Evolutionary conservation across 2,797 vertebrate genomes (phyloP).

Genomic region (Aphelocoma californica): DNA sequence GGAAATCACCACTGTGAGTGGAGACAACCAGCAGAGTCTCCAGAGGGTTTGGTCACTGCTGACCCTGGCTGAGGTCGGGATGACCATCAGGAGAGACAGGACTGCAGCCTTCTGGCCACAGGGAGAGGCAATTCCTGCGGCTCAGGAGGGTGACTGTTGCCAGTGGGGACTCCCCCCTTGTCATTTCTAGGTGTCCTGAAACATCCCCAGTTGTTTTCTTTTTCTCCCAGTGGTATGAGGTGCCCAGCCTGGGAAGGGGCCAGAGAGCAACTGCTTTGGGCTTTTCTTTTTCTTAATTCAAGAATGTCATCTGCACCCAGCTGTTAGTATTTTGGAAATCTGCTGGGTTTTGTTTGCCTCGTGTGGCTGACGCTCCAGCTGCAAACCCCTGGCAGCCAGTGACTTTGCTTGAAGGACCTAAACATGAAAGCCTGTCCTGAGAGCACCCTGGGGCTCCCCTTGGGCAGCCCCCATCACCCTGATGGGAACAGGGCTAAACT

Average conservation of each 20-base stretch:
- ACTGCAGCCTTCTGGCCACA: background rate
- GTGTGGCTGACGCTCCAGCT: background rate
- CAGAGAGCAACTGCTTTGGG: background rate
- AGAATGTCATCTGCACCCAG: slow-evolving; percentile 56
- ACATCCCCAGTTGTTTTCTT: background rate
- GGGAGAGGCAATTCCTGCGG: background rate
- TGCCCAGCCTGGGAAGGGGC: background rate
- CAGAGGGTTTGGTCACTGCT: background rate
- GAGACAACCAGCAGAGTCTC: background rate
- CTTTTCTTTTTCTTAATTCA: background rate
- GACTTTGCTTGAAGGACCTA: background rate
- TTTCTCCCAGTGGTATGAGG: background rate
- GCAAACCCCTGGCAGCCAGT: background rate
- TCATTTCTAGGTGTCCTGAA: background rate
- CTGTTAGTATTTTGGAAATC: slow-evolving; percentile 46
- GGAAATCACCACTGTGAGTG: background rate
- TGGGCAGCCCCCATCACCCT: background rate
- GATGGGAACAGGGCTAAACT: background rate
- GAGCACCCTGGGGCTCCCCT: background rate
- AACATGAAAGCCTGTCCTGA: background rate
- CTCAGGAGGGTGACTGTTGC: background rate
- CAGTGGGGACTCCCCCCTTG: background rate
- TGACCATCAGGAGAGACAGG: background rate
- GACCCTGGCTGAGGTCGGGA: background rate
- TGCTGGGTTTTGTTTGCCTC: slow-evolving; percentile 31